These are phyloP conservation scores for Psilopogon haemacephalus DNA, from an alignment of 2,113 vertebrate species.

Conservation along the genomic window DNA sequence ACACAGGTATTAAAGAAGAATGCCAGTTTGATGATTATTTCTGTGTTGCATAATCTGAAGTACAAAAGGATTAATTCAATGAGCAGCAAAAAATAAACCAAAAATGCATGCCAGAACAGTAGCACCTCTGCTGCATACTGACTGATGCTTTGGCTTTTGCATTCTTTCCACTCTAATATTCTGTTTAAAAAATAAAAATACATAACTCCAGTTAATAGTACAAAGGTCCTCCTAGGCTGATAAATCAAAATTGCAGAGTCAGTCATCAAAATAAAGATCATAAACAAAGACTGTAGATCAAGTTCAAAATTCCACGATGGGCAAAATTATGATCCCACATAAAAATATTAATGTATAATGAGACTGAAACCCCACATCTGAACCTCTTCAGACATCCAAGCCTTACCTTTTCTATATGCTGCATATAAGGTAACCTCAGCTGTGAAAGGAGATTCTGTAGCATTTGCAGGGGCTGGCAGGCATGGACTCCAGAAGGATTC, in stretches of 20 bases:
- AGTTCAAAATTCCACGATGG: neutral
- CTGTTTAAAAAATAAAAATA: neutral
- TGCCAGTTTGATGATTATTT: neutral
- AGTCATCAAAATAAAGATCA: neutral
- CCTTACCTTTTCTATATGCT: neutral
- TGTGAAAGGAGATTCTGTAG: neutral
- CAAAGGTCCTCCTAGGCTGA: neutral
- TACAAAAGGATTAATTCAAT: neutral
- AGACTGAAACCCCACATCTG: neutral
- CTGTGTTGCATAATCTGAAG: neutral
- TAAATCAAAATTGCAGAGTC: neutral
- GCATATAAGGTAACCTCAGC: neutral
- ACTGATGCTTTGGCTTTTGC: neutral
- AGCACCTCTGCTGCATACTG: neutral
- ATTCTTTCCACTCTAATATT: neutral
- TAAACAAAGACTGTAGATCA: neutral
- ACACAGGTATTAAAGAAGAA: constrained; percentile 5
- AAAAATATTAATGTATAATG: neutral
- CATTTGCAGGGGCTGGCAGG: no score
- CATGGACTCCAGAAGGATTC: no score
- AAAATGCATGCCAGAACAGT: neutral
- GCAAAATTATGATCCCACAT: neutral
- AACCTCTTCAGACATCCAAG: neutral
- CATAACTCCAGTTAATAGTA: neutral
- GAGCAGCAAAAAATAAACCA: neutral